A percentile compares a stretch with the other conserved stretches of the same genome.
phyloP scores from a whole-genome alignment of 2,113 vertebrate genomes.

The Lagopus leucura region DNA sequence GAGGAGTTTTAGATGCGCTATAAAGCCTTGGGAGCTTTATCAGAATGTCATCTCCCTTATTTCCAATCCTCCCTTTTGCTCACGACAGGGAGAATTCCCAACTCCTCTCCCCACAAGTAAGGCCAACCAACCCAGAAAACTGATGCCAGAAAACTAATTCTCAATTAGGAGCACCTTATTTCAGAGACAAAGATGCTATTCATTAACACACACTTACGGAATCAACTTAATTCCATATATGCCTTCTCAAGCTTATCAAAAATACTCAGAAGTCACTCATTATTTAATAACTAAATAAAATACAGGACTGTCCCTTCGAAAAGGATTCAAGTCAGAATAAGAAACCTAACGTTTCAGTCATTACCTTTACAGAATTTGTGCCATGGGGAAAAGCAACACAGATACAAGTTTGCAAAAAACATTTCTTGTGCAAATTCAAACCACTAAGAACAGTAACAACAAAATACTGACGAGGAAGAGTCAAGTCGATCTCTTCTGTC shows the following conservation, averaged over 20 bases:
- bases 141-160: background rate
- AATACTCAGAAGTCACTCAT: background rate
- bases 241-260: background rate
- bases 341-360: background rate
- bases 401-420: background rate
- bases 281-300: background rate
- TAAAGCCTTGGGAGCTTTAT: background rate
- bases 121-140: background rate
- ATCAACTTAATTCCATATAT: background rate
- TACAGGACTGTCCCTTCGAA: background rate
- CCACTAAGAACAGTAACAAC: accelerated
- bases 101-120: background rate
- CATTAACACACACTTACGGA: background rate
- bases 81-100: background rate
- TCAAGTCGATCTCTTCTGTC: background rate
- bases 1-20: background rate
- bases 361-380: background rate
- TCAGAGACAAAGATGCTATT: background rate
- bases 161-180: background rate
- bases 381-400: background rate
- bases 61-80: no score
- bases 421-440: background rate
- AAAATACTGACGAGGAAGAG: background rate
- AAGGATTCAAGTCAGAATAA: background rate
- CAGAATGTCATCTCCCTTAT: background rate